Base-by-base conservation (phyloP, 1,140 invertebrate genomes). In the Neuroterus valhalla region DNA sequence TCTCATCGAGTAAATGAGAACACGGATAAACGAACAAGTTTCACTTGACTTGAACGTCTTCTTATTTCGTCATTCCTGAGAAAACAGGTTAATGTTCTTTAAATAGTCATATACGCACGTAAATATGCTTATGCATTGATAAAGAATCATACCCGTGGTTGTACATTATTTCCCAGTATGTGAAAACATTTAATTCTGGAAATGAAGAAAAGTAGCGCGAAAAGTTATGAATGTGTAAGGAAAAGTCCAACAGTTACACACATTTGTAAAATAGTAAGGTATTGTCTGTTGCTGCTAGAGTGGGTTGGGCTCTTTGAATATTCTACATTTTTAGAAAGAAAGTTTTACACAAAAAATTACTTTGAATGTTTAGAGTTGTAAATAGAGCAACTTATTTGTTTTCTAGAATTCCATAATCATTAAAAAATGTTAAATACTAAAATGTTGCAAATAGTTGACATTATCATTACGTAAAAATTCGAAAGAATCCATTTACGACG, bases 1-100 rank as follows among this genome's bases (percentile, higher is more conserved):
- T 52, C 50, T 52, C 19, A 21, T 52, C 23, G 19, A 52, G 21
- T 52, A 52, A 52, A 52, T 52, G 50, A 52, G 23, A 52, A 21
- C 50, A 21, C 6, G 50, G 26, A 62, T 62, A 62, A 62, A 62
- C 52, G 52, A 21, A 15, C 14, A 62, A 14, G 31, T 31, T 62
- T 62, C 52, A 26, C 12, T 12, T 26, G 11, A 23, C 23, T 15
- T 52, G 17, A 52, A 14, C 23, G 2, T 23, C 26, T 23, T n/a
- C n/a, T 62, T 23, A 26, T 62, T 26, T 62, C 52, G 26, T 62
- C 26, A 38, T 62, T 62, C 8, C 31, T 62, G 1, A 26, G 52
- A 15, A 62, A 62, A 26, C 14, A 26, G 23, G 4, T 62, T 62
- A 62, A 26, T 62, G 52, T 62, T 62, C 52, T 11, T 23, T 23